Evolutionary conservation across 2,113 vertebrate genomes (phyloP).

Genomic region (Carettochelys insculpta): DNA sequence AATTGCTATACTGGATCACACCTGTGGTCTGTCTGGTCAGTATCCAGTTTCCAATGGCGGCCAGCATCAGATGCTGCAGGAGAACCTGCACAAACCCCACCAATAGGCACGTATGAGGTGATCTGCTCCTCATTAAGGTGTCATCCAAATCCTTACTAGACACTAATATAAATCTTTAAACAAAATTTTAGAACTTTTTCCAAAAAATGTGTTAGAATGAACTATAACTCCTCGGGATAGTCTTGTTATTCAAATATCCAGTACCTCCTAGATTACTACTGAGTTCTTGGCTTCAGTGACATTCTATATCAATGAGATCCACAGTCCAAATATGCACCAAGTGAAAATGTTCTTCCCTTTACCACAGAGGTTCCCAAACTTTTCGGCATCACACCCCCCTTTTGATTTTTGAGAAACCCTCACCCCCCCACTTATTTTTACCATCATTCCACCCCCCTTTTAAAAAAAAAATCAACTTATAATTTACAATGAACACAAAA

Average conservation of each 20-base stretch:
- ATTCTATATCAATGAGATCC: neutral
- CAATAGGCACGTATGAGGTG: neutral
- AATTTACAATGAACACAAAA: too few species aligned
- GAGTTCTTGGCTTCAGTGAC: neutral
- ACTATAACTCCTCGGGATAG: neutral
- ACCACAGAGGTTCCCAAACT: too few species aligned
- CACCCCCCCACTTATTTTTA: too few species aligned
- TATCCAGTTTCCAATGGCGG: neutral
- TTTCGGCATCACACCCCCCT: too few species aligned
- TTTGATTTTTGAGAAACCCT: too few species aligned
- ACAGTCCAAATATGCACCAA: fast-evolving
- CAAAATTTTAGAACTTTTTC: neutral
- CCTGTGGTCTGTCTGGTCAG: neutral
- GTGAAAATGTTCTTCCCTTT: neutral
- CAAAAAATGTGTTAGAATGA: neutral
- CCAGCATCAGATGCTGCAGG: neutral
- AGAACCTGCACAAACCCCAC: neutral
- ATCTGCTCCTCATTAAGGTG: neutral
- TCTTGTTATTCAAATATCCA: neutral
- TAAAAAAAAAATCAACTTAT: too few species aligned
- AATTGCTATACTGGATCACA: neutral
- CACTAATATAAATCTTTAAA: neutral
- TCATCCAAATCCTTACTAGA: neutral
- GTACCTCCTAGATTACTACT: neutral
- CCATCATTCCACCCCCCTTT: too few species aligned